Evolutionary conservation across 1,140 invertebrate species (phyloP), one percentile per base, ranked within the genome.

Genomic region (Helicoverpa armigera): DNA sequence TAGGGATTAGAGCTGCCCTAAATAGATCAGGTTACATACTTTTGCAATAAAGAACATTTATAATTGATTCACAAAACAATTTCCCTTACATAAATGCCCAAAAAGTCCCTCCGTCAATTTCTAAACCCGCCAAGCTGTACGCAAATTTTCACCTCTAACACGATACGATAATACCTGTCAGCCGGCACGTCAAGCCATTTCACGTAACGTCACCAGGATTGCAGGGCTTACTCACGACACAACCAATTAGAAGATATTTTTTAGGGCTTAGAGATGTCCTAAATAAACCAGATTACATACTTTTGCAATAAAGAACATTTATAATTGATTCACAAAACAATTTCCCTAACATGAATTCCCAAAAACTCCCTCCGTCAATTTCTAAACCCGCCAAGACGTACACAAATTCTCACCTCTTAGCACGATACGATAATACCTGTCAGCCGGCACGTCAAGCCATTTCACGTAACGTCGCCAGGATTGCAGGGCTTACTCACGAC

Each of bases 221-320:
- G 74, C 29, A 35, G 10, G 74, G 60, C 74, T 76, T 65, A 65
- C 13, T 69, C 82, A 65, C 82, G 85, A 86, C 83, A 80, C 82
- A 83, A 85, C 80, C 85, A 86, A 85, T 86, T 86, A 86, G 65
- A 76, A 65, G 76, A 82, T 86, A 84, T 86, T 86, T 86, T 85
- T 85, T 82, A 83, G 78, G 75, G 85, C 77, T 80, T 75, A 79
- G 16, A 54, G 51, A 63, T 51, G 23, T 18, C n/a, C n/a, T n/a
- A n/a, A n/a, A n/a, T n/a, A n/a, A n/a, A n/a, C n/a, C n/a, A n/a
- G n/a, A n/a, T n/a, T n/a, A n/a, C n/a, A n/a, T n/a, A n/a, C n/a
- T n/a, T n/a, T n/a, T n/a, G n/a, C n/a, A n/a, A n/a, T n/a, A n/a
- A n/a, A n/a, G n/a, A n/a, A n/a, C n/a, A n/a, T n/a, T n/a, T n/a